phyloP scores from a whole-genome alignment of 1,140 invertebrate genomes.

The Drosophila melanica region DNA sequence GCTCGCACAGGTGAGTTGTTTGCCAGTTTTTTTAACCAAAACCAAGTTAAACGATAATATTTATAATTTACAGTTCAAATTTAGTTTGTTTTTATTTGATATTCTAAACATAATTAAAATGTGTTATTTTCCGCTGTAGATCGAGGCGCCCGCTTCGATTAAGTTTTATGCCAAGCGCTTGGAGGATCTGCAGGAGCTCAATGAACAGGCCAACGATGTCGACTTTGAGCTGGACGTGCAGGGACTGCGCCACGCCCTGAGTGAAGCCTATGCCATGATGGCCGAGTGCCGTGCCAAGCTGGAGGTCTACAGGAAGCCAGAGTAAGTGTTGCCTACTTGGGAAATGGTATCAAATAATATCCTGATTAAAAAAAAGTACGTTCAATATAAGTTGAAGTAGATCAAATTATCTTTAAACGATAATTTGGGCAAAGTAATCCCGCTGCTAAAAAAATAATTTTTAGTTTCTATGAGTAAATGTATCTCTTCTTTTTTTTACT shows the following conservation, averaged over 20 bases:
- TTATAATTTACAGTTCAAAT: too few species aligned
- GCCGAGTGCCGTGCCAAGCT: slow-evolving; percentile 86
- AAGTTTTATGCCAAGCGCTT: slow-evolving; percentile 84
- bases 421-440: too few species aligned
- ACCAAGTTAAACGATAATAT: too few species aligned
- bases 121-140: slow-evolving; percentile 54
- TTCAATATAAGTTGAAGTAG: too few species aligned
- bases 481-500: not conserved
- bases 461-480: too few species aligned
- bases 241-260: slow-evolving; percentile 86
- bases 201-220: slow-evolving; percentile 84
- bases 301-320: slow-evolving; percentile 85
- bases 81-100: too few species aligned
- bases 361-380: too few species aligned
- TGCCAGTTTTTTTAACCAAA: not conserved
- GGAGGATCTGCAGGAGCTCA: slow-evolving; percentile 85
- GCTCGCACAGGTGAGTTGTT: slow-evolving; percentile 84
- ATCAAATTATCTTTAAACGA: too few species aligned
- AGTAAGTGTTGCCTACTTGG: slow-evolving; percentile 81
- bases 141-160: slow-evolving; percentile 85
- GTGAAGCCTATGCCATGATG: slow-evolving; percentile 87
- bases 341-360: too few species aligned
- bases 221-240: slow-evolving; percentile 78
- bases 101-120: not conserved
- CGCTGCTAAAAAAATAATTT: too few species aligned